Conservation (phyloP, 1,140 invertebrate species). For the Macrotrachela quadricornifera region DNA sequence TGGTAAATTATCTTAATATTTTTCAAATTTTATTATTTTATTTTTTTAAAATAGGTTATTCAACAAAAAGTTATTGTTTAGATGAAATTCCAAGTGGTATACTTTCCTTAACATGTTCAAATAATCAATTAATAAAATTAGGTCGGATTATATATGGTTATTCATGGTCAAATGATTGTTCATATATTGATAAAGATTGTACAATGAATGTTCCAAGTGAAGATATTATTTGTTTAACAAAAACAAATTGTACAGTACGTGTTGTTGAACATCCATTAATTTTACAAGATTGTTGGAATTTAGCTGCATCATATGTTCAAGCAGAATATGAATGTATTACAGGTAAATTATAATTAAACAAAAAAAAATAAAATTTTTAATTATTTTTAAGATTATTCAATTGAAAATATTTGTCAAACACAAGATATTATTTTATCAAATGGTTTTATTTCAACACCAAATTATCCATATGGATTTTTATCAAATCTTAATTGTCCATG, state of each 20-base stretch:
- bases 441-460: constrained; percentile 3
- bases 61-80: constrained; percentile 1
- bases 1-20: no score
- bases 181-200: constrained; percentile 8
- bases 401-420: constrained; percentile 2
- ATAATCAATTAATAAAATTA: constrained; percentile 1
- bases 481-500: constrained; percentile 6
- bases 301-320: constrained; percentile 5
- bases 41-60: no score
- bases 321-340: constrained; percentile 7
- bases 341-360: background rate
- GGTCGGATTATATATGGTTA: constrained; percentile 4
- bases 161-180: constrained; percentile 5
- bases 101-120: background rate
- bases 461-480: background rate
- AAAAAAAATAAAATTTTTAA: background rate
- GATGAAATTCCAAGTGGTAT: background rate
- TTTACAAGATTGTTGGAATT: constrained; percentile 7
- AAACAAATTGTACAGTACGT: background rate
- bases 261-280: constrained; percentile 7
- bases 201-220: constrained; percentile 5
- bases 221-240: constrained; percentile 1
- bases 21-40: no score
- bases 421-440: background rate
- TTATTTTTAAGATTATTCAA: background rate